These are phyloP conservation scores for Nephrotoma appendiculata DNA, from an alignment of 2,888 invertebrate genomes.

Conservation along the genomic window DNA sequence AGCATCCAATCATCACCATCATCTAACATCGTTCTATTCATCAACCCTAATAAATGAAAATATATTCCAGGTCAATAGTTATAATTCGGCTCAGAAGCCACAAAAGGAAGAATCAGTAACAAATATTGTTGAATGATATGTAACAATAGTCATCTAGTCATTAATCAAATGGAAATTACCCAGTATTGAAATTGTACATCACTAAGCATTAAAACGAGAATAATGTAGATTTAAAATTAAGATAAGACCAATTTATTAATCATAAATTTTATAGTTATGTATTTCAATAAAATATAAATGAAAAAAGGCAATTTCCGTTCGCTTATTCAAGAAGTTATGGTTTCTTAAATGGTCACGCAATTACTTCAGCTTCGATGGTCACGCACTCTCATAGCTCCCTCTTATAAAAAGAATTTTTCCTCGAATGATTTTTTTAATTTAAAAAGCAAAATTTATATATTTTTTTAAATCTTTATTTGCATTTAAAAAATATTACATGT, in stretches of 20 bases:
- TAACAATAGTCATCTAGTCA: background rate
- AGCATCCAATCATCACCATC: background rate
- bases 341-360: conserved; percentile 1
- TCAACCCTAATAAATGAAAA: background rate
- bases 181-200: background rate
- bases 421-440: background rate
- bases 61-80: background rate
- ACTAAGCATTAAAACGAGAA: background rate
- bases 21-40: background rate
- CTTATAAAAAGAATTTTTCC: background rate
- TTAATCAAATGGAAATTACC: background rate
- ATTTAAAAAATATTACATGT: background rate
- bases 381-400: background rate
- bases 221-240: background rate
- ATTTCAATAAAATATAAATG: background rate
- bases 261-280: background rate
- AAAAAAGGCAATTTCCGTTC: background rate
- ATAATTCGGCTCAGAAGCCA: background rate
- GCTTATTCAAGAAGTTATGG: background rate
- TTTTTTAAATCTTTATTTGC: background rate
- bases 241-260: background rate
- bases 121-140: background rate
- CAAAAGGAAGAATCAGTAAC: background rate
- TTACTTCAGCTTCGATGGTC: background rate
- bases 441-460: background rate